Evolutionary conservation across 2,797 vertebrate species (phyloP).

Genomic region (Manis crassicaudata): DNA sequence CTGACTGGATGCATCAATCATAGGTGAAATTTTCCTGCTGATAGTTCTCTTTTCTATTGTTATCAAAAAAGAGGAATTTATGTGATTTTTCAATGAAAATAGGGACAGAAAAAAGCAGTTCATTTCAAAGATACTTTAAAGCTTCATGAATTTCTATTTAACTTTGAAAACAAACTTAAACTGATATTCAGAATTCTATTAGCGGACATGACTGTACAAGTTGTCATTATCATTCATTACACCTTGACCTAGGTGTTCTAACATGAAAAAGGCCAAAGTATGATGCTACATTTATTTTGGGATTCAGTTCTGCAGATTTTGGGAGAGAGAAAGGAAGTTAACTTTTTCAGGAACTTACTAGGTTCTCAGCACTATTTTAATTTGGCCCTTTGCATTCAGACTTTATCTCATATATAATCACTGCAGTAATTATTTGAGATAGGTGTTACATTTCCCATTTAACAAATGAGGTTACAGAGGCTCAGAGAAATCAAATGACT

Average conservation of each 20-base stretch:
- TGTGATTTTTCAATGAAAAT: conserved; percentile 77
- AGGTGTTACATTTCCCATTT: conserved; percentile 51
- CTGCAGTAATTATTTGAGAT: conserved; percentile 41
- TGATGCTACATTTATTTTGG: background rate
- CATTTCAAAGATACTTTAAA: conserved; percentile 79
- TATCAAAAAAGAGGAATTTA: conserved; percentile 76
- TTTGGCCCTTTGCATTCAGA: conserved; percentile 38
- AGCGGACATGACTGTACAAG: background rate
- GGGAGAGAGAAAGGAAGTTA: conserved; percentile 18
- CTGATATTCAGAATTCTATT: conserved; percentile 70
- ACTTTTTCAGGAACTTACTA: conserved; percentile 13
- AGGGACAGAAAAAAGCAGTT: conserved; percentile 70
- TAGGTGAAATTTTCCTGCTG: conserved; percentile 63
- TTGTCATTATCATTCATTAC: conserved; percentile 38
- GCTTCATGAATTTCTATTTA: conserved; percentile 70
- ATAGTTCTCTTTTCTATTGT: conserved; percentile 74
- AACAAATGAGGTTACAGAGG: conserved; percentile 64
- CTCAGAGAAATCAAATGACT: conserved; percentile 67
- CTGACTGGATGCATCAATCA: conserved; percentile 72
- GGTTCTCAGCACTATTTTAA: conserved; percentile 41
- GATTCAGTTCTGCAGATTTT: conserved; percentile 25
- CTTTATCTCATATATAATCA: conserved; percentile 62
- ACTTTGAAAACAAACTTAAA: conserved; percentile 78
- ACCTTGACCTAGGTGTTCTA: conserved; percentile 56
- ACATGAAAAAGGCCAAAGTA: background rate